Evolutionary conservation across 2,113 vertebrate genomes (phyloP).

Genomic region (Willisornis vidua): DNA sequence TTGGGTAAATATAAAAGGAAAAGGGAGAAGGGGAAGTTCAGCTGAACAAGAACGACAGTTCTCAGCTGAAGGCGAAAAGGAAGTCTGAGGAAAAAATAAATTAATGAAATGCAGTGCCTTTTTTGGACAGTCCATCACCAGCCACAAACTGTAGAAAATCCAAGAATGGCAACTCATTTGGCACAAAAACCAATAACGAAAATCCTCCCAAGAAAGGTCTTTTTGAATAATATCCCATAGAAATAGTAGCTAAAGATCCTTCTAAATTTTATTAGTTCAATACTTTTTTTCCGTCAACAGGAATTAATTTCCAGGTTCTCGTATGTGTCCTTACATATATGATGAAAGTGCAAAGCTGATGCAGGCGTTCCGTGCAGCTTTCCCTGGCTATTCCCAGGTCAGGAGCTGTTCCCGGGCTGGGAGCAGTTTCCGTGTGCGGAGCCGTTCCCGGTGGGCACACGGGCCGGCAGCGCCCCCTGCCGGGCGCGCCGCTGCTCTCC

Average conservation of each 20-base stretch:
- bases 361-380: neutral
- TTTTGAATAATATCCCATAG: rapidly evolving
- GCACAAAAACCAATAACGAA: rapidly evolving
- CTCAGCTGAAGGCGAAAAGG: neutral
- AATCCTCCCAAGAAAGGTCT: neutral
- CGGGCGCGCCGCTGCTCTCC: neutral
- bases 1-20: neutral
- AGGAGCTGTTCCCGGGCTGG: neutral
- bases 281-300: rapidly evolving
- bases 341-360: rapidly evolving
- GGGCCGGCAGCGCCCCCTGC: neutral
- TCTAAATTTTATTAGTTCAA: neutral
- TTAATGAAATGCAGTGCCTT: neutral
- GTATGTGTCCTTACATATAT: rapidly evolving
- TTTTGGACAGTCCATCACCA: neutral
- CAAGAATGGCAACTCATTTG: neutral
- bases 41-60: neutral
- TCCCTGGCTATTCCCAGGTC: neutral
- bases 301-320: too few relatives aligned
- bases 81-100: neutral
- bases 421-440: neutral
- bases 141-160: neutral
- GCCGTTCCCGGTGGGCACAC: neutral
- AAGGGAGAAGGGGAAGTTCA: neutral
- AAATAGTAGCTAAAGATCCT: neutral